Base-by-base conservation (phyloP, 2,888 invertebrate species). In the Morpho achilles region DNA sequence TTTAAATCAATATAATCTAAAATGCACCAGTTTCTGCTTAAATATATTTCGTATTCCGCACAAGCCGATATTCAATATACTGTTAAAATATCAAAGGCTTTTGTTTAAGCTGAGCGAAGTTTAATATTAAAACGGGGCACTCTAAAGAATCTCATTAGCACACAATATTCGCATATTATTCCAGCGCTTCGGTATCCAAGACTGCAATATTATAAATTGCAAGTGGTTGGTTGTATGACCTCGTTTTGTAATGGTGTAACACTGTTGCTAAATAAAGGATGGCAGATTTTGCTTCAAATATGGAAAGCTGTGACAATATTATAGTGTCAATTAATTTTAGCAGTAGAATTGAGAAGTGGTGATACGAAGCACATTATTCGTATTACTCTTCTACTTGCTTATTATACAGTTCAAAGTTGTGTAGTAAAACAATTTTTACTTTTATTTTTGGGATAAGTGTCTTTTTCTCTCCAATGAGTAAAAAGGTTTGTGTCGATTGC, bases 121-220 rank as follows among this genome's bases (percentile, higher is more conserved):
- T 48, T 53, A 47, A 53, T 53, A 53, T 47, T 45, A 23, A 53
- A 53, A 47, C 47, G 53, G 22, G 7, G 47, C 41, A 48, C 53
- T 53, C n/a, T 53, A 47, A 47, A 53, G 53, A 53, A 53, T 48
- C 41, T 53, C 47, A 53, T 46, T 53, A 53, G 10, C 23, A 53
- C 40, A 32, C 45, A 46, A 53, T 45, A 8, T 53, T 45, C 53
- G n/a, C 45, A 45, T 53, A 45, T 53, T 53, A 45, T 53, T 52
- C n/a, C 52, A 23, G 47, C 22, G 53, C 23, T 47, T 41, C n/a
- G 47, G 42, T 47, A 42, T 41, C n/a, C 53, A 53, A 53, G 32
- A 45, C 52, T 53, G 39, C 52, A 53, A 41, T 46, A 46, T 53
- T 23, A 47, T 53, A 47, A 53, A 47, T 53, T 32, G 41, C 47